Evolutionary conservation across 2,888 invertebrate species (phyloP).

Genomic region (Galerucella pusilla): DNA sequence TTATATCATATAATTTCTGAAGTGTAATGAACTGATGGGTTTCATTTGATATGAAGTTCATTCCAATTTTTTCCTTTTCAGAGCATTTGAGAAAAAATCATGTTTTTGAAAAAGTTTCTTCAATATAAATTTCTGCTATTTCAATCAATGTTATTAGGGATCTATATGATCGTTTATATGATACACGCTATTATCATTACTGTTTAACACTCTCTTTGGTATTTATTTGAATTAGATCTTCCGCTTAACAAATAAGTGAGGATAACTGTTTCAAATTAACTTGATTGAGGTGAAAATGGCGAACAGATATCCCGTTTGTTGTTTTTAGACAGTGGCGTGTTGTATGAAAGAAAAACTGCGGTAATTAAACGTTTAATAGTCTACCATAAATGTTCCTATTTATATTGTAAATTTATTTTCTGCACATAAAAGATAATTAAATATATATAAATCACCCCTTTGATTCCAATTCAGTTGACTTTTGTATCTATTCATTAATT

Average conservation of each 20-base stretch:
- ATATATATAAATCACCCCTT: background rate
- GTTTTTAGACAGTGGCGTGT: constrained; percentile 30
- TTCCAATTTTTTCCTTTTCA: too few relatives aligned
- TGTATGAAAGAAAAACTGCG: background rate
- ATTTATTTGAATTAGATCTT: constrained; percentile 41
- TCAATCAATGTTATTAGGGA: background rate
- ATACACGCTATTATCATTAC: constrained; percentile 23
- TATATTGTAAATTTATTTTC: background rate
- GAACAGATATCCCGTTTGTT: constrained; percentile 40
- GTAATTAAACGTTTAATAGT: background rate
- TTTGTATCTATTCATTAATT: too few relatives aligned
- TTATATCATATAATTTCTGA: too few relatives aligned
- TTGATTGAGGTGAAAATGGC: constrained; percentile 39
- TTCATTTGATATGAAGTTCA: too few relatives aligned
- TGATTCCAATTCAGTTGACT: background rate
- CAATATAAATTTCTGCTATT: background rate
- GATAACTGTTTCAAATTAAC: constrained; percentile 49
- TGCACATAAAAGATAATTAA: background rate
- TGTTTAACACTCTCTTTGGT: constrained; percentile 30
- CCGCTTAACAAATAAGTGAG: constrained; percentile 43
- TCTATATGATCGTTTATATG: constrained; percentile 9
- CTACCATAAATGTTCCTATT: background rate
- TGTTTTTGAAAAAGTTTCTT: background rate
- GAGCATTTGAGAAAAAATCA: too few relatives aligned
- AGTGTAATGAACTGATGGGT: too few relatives aligned